Evolutionary conservation across 1,140 invertebrate genomes (phyloP), one percentile per base, ranked within the genome.

Genomic region (Drosophila athabasca): DNA sequence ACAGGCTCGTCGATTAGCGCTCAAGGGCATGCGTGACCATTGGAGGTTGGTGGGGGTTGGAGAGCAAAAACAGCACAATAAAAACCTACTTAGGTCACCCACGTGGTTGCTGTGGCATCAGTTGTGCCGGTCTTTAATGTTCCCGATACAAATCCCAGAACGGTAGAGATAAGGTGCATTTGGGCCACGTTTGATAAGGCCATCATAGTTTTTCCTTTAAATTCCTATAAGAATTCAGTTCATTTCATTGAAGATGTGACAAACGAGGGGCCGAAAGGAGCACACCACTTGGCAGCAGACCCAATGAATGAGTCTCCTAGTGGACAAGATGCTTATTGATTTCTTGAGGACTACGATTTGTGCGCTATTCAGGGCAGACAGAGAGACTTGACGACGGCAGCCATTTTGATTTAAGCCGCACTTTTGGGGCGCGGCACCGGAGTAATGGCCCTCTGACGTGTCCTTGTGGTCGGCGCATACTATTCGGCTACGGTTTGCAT

Each of bases 361-460:
- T 48, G 15, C 6, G 15, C 41, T 3, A 15, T 74, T 58, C 49
- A 17, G 31, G 22, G 8, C 45, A 41, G 62, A 35, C 31, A 9
- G 26, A 69, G 26, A 69, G 50, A 45, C 67, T 71, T 51, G 54
- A 52, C 57, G 70, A 52, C 57, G 70, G 59, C 62, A 44, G 71
- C 41, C 61, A 73, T 74, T 72, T 74, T 75, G 49, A 39, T 43
- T 66, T 45, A 35, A 61, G 43, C 35, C 50, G 31, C 31, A 67
- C 55, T 60, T 68, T 69, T 29, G 49, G 72, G 72, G 72, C 62
- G 72, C 71, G 71, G 71, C 71, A 74, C 31, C 26, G 35, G 31
- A 39, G 19, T 17, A 57, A 35, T 46, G 64, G 66, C 50, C 46
- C 39, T 58, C 53, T 74, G 71, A 74, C 71, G 71, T 74, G 71